Evolutionary conservation across 2,888 invertebrate genomes (phyloP).

Genomic region (Synanthedon vespiformis): DNA sequence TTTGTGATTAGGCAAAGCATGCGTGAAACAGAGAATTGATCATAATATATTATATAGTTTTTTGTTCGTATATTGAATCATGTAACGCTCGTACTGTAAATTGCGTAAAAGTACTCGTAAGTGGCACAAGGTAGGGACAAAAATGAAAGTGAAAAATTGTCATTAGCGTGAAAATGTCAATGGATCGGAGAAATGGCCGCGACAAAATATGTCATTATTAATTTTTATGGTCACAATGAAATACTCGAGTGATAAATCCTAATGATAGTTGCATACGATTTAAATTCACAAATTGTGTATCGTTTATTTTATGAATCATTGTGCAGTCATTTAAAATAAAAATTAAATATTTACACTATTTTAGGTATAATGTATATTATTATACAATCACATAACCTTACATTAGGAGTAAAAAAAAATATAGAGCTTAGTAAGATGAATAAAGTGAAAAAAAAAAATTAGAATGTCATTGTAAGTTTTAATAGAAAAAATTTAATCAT

Average conservation of each 20-base stretch:
- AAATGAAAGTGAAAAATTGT: no score
- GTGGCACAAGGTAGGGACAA: no score
- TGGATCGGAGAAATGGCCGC: no score
- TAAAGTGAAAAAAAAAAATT: slow-evolving; percentile 54
- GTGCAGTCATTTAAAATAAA: slow-evolving; percentile 43
- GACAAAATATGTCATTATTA: no score
- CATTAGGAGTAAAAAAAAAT: slow-evolving; percentile 39
- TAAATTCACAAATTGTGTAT: slow-evolving; percentile 29
- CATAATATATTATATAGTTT: background rate
- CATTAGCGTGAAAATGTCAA: no score
- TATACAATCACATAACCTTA: slow-evolving; percentile 59
- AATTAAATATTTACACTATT: slow-evolving; percentile 68
- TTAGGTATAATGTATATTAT: slow-evolving; percentile 46
- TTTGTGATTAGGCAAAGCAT: slow-evolving; percentile 62
- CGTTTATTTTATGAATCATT: slow-evolving; percentile 45
- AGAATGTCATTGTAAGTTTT: slow-evolving; percentile 61
- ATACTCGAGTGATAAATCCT: background rate
- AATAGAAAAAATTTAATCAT: slow-evolving; percentile 54
- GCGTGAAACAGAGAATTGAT: slow-evolving; percentile 57
- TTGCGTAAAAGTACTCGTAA: no score
- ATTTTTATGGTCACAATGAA: background rate
- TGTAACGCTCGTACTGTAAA: background rate
- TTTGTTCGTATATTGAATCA: background rate
- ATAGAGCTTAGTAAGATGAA: slow-evolving; percentile 69
- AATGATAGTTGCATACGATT: no score